Evolutionary conservation across 1,140 invertebrate genomes (phyloP), one percentile per base, ranked within the genome.

Genomic region (Leptopilina boulardi): DNA sequence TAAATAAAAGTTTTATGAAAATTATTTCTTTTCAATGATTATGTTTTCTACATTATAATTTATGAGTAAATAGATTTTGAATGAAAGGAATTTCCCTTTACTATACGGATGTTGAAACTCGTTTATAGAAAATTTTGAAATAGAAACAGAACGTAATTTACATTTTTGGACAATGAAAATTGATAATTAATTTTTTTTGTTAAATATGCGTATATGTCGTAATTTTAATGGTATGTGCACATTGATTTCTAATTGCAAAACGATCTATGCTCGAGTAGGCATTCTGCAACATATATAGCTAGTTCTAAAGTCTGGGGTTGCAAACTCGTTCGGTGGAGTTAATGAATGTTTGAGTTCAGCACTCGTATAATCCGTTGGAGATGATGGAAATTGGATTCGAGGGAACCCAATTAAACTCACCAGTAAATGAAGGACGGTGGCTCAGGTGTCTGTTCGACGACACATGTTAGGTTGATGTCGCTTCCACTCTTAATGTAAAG

Each of bases 391-490:
- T 78, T 78, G 72, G 59, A 70, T 71, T 78, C 66, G 72, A 70
- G 59, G 47, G 38, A 76, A 74, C 44, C 26, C 30, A 78, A 80
- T 74, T 74, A 79, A 78, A 88, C 85, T 89, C 72, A 90, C 97
- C 97, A 98, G 89, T 97, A 96, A 89, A 98, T 97, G 90, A 96
- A 97, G 83, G 94, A 94, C 47, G 96, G 96, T n/a, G 96, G 96
- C 80, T 96, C 96, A 0, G 96, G 96, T 30, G 96, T 96, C 87
- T 97, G 95, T 79, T 94, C 92, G 6, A 97, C 96, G 78, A 96
- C 93, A 91, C 97, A 97, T 71, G 96, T 97, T 83, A 98, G 92
- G 91, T 97, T 97, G 87, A 98, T 97, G 92, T 97, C 96, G 82
- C 95, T 96, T 41, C 96, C 96, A 82, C 95, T 96, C 83, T 96